Base-by-base conservation (phyloP, 2,888 invertebrate genomes). In the Aquatica leii region DNA sequence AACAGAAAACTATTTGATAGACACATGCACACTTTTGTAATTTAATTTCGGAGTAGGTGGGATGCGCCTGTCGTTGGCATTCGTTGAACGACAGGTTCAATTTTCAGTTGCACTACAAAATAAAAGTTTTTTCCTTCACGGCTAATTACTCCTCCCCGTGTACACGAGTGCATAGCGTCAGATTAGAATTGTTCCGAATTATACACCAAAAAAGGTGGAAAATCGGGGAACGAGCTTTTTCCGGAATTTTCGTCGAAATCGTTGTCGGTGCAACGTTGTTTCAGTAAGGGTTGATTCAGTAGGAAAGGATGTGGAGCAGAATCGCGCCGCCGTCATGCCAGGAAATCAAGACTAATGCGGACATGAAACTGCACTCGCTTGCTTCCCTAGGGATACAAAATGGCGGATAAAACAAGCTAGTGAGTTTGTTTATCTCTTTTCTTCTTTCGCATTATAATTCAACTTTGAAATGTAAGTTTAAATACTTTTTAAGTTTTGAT, bases 271-370 rank as follows among this genome's bases (percentile, higher is more conserved):
- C 60, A 63, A 55, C 59, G 50, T 43, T 37, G 52, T 52, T 61
- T 61, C 55, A 50, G 59, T 43, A 24, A 62, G 64, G 59, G 64
- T 60, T 64, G 64, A 61, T 61, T 61, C 61, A 52, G 59, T 46
- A 59, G 57, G 43, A 52, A 56, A 55, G 53, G 51, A 57, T 55
- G 55, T 55, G 60, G 60, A 51, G 61, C 74, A 71, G 73, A 73
- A 75, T 73, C 73, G 74, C 69, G 75, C 68, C 74, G 75, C 76
- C 78, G 78, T 78, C 84, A 83, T 82, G 80, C 78, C 82, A 78
- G 84, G 84, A 86, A 86, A 86, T 86, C 86, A 86, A 86, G 86
- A 86, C 84, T 86, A 86, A 86, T 86, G 86, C 84, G 83, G 85
- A 86, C 86, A 86, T 83, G 86, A 84, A 86, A 86, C 85, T 84